phyloP scores from a whole-genome alignment of 1,140 invertebrate species.

The Zaprionus davidi region DNA sequence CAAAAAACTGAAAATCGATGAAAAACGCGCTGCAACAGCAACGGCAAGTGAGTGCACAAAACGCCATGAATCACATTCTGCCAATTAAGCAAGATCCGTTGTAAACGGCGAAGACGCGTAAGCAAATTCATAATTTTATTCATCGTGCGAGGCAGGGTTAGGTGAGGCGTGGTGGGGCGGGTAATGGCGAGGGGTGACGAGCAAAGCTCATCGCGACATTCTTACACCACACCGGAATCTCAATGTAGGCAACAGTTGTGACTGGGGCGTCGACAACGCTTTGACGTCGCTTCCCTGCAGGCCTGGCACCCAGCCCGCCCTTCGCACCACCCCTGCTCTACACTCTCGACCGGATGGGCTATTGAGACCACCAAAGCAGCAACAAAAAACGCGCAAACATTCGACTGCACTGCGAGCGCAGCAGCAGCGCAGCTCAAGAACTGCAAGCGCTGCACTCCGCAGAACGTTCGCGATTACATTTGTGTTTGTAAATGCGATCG shows the following conservation, averaged over 20 bases:
- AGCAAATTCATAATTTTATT: constrained; percentile 57
- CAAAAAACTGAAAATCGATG: neutral
- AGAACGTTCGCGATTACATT: constrained; percentile 53
- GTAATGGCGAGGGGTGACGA: neutral
- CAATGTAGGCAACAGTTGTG: constrained; percentile 77
- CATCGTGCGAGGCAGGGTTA: neutral
- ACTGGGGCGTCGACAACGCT: constrained; percentile 77
- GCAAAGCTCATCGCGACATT: constrained; percentile 66
- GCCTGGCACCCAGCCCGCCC: neutral
- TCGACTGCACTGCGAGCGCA: constrained; percentile 50
- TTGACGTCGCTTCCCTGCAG: constrained; percentile 14
- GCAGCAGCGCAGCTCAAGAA: constrained; percentile 2
- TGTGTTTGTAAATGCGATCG: constrained; percentile 74
- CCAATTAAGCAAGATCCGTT: constrained; percentile 79
- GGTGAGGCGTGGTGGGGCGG: neutral
- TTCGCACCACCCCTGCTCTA: neutral
- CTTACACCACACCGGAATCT: constrained; percentile 80
- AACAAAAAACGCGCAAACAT: constrained; percentile 62
- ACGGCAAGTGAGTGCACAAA: constrained; percentile 63
- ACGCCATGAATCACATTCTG: constrained; percentile 81
- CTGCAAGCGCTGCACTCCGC: constrained; percentile 9
- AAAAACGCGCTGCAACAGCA: constrained; percentile 31
- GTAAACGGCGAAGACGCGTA: constrained; percentile 53
- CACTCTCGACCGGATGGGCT: constrained; percentile 71
- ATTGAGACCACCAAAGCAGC: constrained; percentile 75